Conservation (phyloP, 2,797 vertebrate species). For the Adrianichthys oophorus region DNA sequence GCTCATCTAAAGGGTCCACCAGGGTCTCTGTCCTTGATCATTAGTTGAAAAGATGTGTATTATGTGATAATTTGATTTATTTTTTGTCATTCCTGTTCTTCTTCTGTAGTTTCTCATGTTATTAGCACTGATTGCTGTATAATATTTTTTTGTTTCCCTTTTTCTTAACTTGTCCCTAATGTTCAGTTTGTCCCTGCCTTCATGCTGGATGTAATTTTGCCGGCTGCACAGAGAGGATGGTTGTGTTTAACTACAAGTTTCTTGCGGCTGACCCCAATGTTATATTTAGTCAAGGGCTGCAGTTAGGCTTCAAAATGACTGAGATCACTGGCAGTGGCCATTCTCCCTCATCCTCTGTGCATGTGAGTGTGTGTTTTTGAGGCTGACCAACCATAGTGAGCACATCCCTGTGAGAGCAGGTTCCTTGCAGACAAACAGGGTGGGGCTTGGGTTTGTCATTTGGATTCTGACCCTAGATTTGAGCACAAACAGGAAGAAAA, state of each 20-base stretch:
- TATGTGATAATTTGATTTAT: not conserved
- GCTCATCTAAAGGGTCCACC: not conserved
- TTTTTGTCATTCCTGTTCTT: not conserved
- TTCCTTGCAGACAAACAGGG: conserved; percentile 73
- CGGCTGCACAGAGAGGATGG: conserved; percentile 67
- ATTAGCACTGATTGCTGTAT: not conserved
- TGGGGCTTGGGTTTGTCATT: conserved; percentile 62
- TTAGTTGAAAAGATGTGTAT: too few relatives aligned
- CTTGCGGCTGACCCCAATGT: conserved; percentile 75
- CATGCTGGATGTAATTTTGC: conserved; percentile 73
- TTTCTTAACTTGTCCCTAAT: conserved; percentile 17
- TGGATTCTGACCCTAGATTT: conserved; percentile 43
- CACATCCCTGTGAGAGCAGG: conserved; percentile 64
- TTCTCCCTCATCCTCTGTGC: conserved; percentile 31
- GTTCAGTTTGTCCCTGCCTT: conserved; percentile 29
- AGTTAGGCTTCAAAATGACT: conserved; percentile 76
- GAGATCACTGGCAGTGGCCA: conserved; percentile 69
- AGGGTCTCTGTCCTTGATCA: not conserved
- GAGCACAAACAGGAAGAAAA: conserved; percentile 48
- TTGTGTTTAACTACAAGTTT: conserved; percentile 79
- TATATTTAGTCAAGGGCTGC: conserved; percentile 80
- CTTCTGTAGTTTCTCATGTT: not conserved
- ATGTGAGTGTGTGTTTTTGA: conserved; percentile 36
- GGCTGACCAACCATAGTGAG: conserved; percentile 55
- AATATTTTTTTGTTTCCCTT: conserved; percentile 16